Conservation (phyloP, 2,888 invertebrate genomes). For the Stenodera caucasica region DNA sequence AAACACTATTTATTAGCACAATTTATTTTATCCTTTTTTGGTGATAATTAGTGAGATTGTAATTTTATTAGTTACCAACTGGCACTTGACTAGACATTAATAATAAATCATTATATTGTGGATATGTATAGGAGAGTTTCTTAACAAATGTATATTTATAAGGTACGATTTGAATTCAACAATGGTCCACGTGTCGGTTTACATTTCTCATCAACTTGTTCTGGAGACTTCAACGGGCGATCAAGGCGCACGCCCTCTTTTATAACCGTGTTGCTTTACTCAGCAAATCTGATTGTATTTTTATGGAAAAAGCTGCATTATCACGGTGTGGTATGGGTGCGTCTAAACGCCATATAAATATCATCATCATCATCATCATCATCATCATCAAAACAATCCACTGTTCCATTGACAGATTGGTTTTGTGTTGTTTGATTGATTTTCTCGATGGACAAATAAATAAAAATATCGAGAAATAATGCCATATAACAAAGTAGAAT, state of each 20-base stretch:
- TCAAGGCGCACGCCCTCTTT: conserved; percentile 25
- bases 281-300: conserved; percentile 27
- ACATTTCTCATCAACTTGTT: conserved; percentile 18
- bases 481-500: not conserved
- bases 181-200: conserved; percentile 24
- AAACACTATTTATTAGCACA: too few relatives aligned
- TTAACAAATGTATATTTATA: conserved; percentile 13
- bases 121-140: not conserved
- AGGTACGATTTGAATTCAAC: conserved; percentile 23
- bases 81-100: not conserved
- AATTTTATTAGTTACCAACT: not conserved
- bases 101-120: not conserved
- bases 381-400: conserved; percentile 25
- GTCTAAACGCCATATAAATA: conserved; percentile 27
- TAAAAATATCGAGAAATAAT: not conserved
- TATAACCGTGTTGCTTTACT: conserved; percentile 19
- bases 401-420: conserved; percentile 28
- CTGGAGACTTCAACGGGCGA: conserved; percentile 25
- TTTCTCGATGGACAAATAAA: not conserved
- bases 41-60: not conserved
- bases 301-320: conserved; percentile 20
- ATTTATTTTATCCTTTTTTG: not conserved
- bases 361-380: conserved; percentile 24
- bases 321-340: conserved; percentile 22
- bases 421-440: conserved; percentile 20